Conservation (phyloP, 2,113 vertebrate species). For the human region DNA sequence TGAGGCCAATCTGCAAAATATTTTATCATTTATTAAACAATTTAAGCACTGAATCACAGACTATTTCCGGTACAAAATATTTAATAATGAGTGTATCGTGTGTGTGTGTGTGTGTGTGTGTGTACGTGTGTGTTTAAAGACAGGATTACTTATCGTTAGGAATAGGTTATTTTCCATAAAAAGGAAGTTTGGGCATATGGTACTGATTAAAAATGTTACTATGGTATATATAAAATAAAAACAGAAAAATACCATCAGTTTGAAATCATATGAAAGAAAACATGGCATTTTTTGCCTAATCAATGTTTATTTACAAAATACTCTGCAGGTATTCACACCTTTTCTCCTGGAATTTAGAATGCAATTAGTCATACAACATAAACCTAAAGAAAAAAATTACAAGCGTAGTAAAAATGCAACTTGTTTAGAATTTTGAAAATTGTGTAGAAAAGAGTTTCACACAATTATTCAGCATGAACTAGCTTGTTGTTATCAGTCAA, state of each 20-base stretch:
- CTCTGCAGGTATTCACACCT: fast-evolving
- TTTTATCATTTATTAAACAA: neutral
- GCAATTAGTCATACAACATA: neutral
- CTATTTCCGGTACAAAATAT: neutral
- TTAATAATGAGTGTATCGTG: neutral
- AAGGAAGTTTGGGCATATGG: neutral
- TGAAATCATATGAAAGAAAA: neutral
- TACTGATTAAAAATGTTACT: neutral
- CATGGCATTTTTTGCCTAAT: neutral
- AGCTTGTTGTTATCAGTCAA: neutral
- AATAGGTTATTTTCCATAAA: neutral
- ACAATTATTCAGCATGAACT: neutral
- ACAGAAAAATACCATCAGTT: neutral
- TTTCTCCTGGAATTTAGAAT: conserved; percentile 4
- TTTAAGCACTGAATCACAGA: conserved; percentile 7
- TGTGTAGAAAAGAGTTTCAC: conserved; percentile 13
- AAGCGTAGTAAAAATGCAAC: neutral
- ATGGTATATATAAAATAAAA: neutral
- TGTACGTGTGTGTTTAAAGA: neutral
- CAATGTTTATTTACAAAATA: neutral
- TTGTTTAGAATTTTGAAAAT: neutral
- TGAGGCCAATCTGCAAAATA: neutral
- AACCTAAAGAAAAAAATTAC: neutral
- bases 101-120: neutral
- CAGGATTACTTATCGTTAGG: neutral